Conservation (phyloP, 64 coral and sea anemone species). For the Hydrozoanthus tunicans region DNA sequence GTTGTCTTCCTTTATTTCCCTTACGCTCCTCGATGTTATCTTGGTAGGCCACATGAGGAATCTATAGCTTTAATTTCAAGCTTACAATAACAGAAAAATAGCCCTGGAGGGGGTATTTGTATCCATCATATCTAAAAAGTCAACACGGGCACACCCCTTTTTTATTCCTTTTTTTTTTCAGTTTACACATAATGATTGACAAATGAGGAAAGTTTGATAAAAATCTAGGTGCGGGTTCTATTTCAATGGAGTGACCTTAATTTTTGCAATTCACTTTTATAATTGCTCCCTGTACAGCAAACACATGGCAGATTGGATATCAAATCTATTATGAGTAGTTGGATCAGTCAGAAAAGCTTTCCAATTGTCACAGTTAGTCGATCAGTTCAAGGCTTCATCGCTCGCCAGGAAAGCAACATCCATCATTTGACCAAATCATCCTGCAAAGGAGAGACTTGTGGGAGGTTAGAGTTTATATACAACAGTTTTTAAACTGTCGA, state of each 20-base stretch:
- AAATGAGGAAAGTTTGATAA: too few species aligned
- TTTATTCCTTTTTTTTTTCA: neutral
- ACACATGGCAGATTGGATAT: conserved; percentile 15
- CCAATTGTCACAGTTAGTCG: conserved; percentile 67
- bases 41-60: too few species aligned
- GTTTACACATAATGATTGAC: neutral
- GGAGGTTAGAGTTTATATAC: neutral
- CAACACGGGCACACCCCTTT: too few species aligned
- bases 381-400: conserved; percentile 8
- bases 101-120: too few species aligned
- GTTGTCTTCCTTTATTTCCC: too few species aligned
- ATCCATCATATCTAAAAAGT: too few species aligned
- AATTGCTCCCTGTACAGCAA: neutral
- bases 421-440: conserved; percentile 14
- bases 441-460: neutral
- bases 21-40: too few species aligned
- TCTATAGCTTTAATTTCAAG: too few species aligned
- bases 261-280: neutral
- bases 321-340: conserved; percentile 55
- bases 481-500: too few species aligned
- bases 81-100: too few species aligned
- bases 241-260: neutral
- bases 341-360: conserved; percentile 68
- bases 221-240: too few species aligned
- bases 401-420: conserved; percentile 42